Base-by-base conservation (phyloP, 1,140 invertebrate genomes). In the Micrasema minimum region DNA sequence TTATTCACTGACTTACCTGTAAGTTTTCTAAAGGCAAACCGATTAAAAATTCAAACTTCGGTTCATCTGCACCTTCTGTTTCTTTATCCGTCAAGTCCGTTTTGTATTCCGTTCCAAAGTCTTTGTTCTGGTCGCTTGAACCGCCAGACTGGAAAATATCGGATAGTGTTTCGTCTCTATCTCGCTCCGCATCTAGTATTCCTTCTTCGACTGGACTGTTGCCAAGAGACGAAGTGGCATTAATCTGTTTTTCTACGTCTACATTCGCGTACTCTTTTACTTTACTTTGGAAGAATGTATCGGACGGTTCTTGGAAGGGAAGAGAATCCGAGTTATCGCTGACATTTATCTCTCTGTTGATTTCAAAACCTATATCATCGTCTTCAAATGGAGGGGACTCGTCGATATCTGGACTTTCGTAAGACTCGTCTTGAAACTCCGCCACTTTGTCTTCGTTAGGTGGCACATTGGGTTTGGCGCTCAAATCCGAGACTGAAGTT, bases 21-120 rank as follows among this genome's bases (percentile, higher is more conserved):
- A 41, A 72, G 41, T 72, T 75, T 16, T 75, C 70, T 10, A 75
- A 26, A 2, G 73, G 73, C 38, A 66, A 23, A 0, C 69, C 70
- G 18, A 72, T 75, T 11, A 75, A 31, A 46, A 72, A 75, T 20
- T 74, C 72, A 31, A 74, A 74, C 26, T 62, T 74, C 18, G 72
- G 72, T 22, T 38, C 55, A 9, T 68, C 64, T 0, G 66, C 37
- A 12, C 51, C 51, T 20, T 69, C 38, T 1, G 55, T 69, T 18
- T 69, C 66, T 31, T 46, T 69, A 41, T 69, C 66, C 1, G 66
- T 43, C 26, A 69, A 23, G 31, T 61, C 66, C 12, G 66, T 69
- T 31, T 69, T 57, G 37, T 68, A 61, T 18, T 66, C 53, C 2
- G 26, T 23, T 12, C 51, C 69, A n/a, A 57, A 45, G 31, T 66